phyloP scores from a whole-genome alignment of 2,888 invertebrate genomes.

The Melikaiella ostensackeni region DNA sequence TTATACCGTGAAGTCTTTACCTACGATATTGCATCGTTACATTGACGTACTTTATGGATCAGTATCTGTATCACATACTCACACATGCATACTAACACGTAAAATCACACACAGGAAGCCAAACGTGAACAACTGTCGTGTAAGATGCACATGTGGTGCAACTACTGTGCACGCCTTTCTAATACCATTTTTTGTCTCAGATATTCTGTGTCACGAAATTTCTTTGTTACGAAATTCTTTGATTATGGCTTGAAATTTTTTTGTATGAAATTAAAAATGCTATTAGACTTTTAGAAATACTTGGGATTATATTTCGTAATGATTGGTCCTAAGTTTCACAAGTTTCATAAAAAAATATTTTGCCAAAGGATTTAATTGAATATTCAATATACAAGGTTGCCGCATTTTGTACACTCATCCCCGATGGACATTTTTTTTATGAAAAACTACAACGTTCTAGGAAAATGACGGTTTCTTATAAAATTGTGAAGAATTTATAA shows the following conservation, averaged over 20 bases:
- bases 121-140: slow-evolving; percentile 43
- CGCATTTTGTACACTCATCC: no score
- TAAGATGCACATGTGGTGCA: slow-evolving; percentile 44
- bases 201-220: slow-evolving; percentile 60
- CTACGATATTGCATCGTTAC: slow-evolving; percentile 57
- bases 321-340: no score
- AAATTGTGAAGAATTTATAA: no score
- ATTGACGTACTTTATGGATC: slow-evolving; percentile 49
- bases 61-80: slow-evolving; percentile 50
- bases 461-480: no score
- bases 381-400: no score
- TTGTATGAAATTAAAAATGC: not conserved
- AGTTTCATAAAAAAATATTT: no score
- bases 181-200: slow-evolving; percentile 59
- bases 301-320: no score
- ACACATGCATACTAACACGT: slow-evolving; percentile 43
- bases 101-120: slow-evolving; percentile 43
- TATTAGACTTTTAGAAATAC: not conserved
- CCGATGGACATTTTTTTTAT: no score
- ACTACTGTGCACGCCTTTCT: slow-evolving; percentile 67
- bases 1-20: slow-evolving; percentile 66
- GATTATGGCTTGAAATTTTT: slow-evolving; percentile 9
- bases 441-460: no score
- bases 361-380: no score
- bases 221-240: slow-evolving; percentile 54